phyloP scores from a whole-genome alignment of 2,888 invertebrate genomes.

The Clitarchus hookeri region DNA sequence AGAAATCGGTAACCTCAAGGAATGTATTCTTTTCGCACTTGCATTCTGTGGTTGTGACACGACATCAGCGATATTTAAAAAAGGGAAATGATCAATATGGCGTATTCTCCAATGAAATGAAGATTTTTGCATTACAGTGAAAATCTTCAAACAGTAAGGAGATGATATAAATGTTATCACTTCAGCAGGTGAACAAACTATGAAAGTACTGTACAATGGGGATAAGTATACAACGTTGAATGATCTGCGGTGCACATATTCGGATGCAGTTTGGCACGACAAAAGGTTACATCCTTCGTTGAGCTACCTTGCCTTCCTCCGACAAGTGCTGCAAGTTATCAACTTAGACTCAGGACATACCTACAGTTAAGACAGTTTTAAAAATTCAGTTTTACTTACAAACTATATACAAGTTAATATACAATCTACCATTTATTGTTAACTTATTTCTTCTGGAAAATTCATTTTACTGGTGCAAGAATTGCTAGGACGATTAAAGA shows the following conservation, averaged over 20 bases:
- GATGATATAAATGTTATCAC: neutral
- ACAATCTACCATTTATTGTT: no score
- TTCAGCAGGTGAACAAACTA: neutral
- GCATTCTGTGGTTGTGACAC: no score
- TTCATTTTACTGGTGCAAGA: no score
- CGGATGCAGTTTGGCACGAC: neutral
- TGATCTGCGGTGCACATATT: neutral
- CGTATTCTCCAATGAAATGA: conserved; percentile 6
- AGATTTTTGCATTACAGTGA: no score
- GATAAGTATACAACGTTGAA: conserved; percentile 1
- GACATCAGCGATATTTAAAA: no score
- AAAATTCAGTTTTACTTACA: neutral
- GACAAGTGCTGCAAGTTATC: neutral
- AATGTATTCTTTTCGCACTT: no score
- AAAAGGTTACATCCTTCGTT: conserved; percentile 15
- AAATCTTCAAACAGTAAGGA: neutral
- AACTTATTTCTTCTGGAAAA: no score
- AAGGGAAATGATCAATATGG: no score
- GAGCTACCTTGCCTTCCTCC: neutral
- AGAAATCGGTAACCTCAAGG: conserved; percentile 12
- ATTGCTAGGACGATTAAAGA: no score
- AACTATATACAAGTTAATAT: neutral
- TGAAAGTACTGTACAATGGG: neutral
- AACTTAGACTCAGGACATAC: no score
- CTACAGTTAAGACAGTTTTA: neutral